Base-by-base conservation (phyloP, 2,113 vertebrate genomes). In the Dicrurus megarhynchus region DNA sequence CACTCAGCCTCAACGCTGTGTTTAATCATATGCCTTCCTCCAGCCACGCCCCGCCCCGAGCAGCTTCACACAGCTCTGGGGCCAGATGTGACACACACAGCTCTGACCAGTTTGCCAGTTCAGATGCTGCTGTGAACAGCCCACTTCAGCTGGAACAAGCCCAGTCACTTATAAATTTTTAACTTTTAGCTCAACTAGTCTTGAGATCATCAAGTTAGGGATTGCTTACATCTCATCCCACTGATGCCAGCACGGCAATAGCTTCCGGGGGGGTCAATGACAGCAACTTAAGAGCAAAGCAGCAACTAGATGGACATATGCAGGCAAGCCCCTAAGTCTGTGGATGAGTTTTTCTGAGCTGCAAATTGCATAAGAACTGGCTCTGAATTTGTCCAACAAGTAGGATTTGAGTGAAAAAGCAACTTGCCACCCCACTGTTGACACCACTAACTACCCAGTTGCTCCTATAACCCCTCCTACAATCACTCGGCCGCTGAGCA, bases 1-100 rank as follows among this genome's bases (percentile, higher is more conserved):
- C 27, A 78, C 90, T 92, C 77, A 96, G 77, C 32, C 41, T 68
- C 64, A 71, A 33, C 28, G 32, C 41, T 6, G 3, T 30, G 47
- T 33, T 94, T 60, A 74, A 96, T 95, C 96, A 93, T 88, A 95
- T 90, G 88, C 64, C 47, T 93, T 50, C 30, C 80, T 59, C 42
- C 76, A 80, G 59, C 39, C 71, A 88, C 32, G 9, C 28, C 10
- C 16, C 0, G 1, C 37, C 41, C 59, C 0, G 0, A 78, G 30
- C 42, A 69, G 49, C 71, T 90, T 87, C 90, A 35, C 42, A 86
- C 23, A 74, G 35, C 46, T 83, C 67, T 46, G 26, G 14, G 16
- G 16, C 18, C 87, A 79, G 75, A 86, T 39, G 33, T 63, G 73
- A n/a, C 24, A 87, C 55, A 69, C 20, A 52, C 30, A 14, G 56